Conservation (phyloP, 2,888 invertebrate species). For the Gymnosoma rotundatum region DNA sequence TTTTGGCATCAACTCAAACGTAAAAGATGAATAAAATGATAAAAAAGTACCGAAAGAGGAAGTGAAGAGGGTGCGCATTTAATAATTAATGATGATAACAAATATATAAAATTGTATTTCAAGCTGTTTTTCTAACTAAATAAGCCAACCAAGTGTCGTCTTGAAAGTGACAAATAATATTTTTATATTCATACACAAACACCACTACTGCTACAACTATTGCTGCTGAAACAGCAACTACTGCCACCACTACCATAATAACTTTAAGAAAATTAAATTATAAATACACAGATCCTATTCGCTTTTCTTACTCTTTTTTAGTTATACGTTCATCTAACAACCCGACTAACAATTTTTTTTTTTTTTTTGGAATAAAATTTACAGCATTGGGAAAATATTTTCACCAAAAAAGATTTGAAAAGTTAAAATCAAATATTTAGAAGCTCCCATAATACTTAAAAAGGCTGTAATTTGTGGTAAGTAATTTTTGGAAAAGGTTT, state of each 20-base stretch:
- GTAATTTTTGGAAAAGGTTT: too few relatives aligned
- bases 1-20: slow-evolving; percentile 46
- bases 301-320: background rate
- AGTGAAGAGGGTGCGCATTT: slow-evolving; percentile 18
- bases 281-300: slow-evolving; percentile 17
- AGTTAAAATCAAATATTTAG: too few relatives aligned
- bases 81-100: slow-evolving; percentile 55
- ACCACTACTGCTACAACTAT: slow-evolving; percentile 1
- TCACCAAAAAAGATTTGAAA: too few relatives aligned
- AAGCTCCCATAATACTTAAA: too few relatives aligned
- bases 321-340: too few relatives aligned
- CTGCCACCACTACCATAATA: background rate
- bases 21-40: slow-evolving; percentile 15
- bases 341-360: too few relatives aligned
- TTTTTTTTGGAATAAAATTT: background rate
- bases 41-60: background rate
- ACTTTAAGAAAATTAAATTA: slow-evolving; percentile 48
- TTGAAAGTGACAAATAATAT: slow-evolving; percentile 70
- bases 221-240: too few relatives aligned
- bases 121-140: slow-evolving; percentile 61
- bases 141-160: slow-evolving; percentile 67
- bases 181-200: slow-evolving; percentile 50
- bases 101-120: slow-evolving; percentile 50
- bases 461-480: too few relatives aligned
- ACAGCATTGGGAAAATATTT: slow-evolving; percentile 13